phyloP scores from a whole-genome alignment of 2,113 vertebrate genomes.

The Myrmophylax atrothorax region DNA sequence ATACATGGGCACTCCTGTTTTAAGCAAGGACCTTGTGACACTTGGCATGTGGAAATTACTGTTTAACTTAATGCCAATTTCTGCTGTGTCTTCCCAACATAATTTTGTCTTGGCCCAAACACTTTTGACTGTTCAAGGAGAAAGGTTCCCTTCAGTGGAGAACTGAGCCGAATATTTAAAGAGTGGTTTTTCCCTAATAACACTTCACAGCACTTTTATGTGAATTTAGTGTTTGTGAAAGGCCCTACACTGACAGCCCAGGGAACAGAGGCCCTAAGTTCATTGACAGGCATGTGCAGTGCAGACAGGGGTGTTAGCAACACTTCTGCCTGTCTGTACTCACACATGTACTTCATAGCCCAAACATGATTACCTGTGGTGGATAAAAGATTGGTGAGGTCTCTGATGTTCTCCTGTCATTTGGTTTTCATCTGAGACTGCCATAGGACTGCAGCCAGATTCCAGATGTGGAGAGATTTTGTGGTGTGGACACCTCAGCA shows the following conservation, averaged over 20 bases:
- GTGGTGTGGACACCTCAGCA: background rate
- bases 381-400: background rate
- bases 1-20: background rate
- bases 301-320: background rate
- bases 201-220: background rate
- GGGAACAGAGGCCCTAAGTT: background rate
- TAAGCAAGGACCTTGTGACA: background rate
- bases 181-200: constrained; percentile 56
- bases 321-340: rapidly evolving
- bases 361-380: background rate
- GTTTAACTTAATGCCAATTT: background rate
- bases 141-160: background rate
- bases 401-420: background rate
- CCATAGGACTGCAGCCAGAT: background rate
- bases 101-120: background rate
- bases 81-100: background rate
- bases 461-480: background rate
- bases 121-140: background rate
- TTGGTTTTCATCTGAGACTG: background rate
- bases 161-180: background rate
- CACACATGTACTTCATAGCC: background rate
- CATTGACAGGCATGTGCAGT: background rate
- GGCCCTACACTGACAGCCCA: background rate
- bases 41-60: background rate
- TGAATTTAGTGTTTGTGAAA: constrained; percentile 23